Evolutionary conservation across 2,888 invertebrate genomes (phyloP).

Genomic region (Pollenia labialis): DNA sequence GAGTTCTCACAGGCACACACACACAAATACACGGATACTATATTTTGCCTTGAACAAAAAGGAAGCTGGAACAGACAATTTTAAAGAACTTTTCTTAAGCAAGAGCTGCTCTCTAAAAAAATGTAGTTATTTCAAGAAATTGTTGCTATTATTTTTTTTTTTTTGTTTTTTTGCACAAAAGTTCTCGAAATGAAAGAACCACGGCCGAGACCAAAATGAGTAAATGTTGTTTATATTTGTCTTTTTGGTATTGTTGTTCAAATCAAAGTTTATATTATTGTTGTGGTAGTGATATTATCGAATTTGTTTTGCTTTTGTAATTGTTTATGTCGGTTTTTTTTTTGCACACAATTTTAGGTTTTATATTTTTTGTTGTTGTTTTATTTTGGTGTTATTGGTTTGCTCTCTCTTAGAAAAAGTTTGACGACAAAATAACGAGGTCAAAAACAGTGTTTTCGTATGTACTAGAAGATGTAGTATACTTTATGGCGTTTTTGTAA

Average conservation of each 20-base stretch:
- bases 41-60: not conserved
- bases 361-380: conserved; percentile 6
- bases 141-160: not conserved
- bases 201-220: conserved; percentile 30
- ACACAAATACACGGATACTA: not conserved
- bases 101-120: not conserved
- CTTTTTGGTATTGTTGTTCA: not conserved
- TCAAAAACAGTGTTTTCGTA: conserved; percentile 77
- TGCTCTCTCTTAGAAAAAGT: conserved; percentile 12
- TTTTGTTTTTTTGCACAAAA: conserved; percentile 10
- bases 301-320: conserved; percentile 18
- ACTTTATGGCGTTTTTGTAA: conserved; percentile 39
- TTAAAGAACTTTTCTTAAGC: conserved; percentile 57
- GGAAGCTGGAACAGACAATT: conserved; percentile 43
- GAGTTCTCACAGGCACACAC: conserved; percentile 13
- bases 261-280: conserved; percentile 21
- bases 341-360: not conserved
- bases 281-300: conserved; percentile 16
- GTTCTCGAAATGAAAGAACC: conserved; percentile 62
- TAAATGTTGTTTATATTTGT: conserved; percentile 38
- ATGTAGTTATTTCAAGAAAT: not conserved
- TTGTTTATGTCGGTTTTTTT: not conserved
- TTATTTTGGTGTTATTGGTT: conserved; percentile 45
- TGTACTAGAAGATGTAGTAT: conserved; percentile 17
- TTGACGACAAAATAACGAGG: conserved; percentile 79